These are phyloP conservation scores for Berghia stephanieae DNA, from an alignment of 1,140 invertebrate genomes.

Conservation along the genomic window DNA sequence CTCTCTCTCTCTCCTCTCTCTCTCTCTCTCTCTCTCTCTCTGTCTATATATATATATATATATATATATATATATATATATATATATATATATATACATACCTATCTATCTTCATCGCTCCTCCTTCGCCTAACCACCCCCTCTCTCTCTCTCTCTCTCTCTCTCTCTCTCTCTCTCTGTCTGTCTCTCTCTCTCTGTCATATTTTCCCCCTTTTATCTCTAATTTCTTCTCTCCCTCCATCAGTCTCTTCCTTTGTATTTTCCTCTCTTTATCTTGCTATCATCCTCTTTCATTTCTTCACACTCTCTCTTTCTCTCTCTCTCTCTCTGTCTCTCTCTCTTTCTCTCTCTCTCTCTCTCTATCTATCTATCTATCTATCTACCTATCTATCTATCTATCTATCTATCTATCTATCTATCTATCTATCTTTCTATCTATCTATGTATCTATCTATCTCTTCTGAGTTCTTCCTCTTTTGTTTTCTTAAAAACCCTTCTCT, in stretches of 20 bases:
- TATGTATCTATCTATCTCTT: constrained; percentile 18
- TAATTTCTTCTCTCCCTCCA: background rate
- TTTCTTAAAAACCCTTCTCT: too few relatives aligned
- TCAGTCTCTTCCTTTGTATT: background rate
- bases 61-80: too few relatives aligned
- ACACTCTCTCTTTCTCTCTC: background rate
- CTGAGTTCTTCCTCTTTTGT: too few relatives aligned
- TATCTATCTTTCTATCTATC: constrained; percentile 17
- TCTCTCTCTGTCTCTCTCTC: background rate
- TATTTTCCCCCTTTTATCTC: background rate
- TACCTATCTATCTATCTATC: background rate
- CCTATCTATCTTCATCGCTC: too few relatives aligned
- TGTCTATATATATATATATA: too few relatives aligned
- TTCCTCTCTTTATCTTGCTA: constrained; percentile 9
- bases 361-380: constrained; percentile 5
- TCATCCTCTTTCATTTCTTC: background rate
- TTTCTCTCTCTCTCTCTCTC: constrained; percentile 14
- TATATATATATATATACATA: too few relatives aligned
- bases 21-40: too few relatives aligned
- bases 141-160: constrained; percentile 26
- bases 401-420: constrained; percentile 19
- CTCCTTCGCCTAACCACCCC: background rate
- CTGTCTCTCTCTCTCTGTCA: constrained; percentile 23
- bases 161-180: constrained; percentile 10
- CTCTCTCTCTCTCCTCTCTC: too few relatives aligned